Evolutionary conservation across 2,888 invertebrate species (phyloP).

Genomic region (Cryptophagus acutangulus): DNA sequence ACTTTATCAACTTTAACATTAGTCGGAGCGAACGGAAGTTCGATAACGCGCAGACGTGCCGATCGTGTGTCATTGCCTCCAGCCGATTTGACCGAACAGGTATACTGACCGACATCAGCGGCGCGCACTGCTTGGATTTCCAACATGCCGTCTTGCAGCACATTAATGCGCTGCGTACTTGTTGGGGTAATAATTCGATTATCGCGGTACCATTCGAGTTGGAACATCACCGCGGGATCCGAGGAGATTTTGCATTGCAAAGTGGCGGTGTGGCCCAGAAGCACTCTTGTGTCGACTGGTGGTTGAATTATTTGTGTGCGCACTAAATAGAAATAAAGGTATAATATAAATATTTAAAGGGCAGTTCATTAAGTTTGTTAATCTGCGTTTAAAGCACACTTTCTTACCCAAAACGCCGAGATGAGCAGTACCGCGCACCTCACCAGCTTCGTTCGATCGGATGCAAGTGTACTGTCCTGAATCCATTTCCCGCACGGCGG

Average conservation of each 20-base stretch:
- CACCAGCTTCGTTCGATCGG: constrained; percentile 85
- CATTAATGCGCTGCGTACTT: constrained; percentile 65
- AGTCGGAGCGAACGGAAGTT: constrained; percentile 89
- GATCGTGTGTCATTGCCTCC: constrained; percentile 90
- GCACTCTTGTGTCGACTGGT: constrained; percentile 85
- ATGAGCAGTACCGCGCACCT: constrained; percentile 74
- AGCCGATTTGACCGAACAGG: constrained; percentile 82
- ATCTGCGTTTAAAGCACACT: not conserved
- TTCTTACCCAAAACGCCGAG: constrained; percentile 74
- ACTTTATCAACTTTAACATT: constrained; percentile 73
- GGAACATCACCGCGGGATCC: constrained; percentile 81
- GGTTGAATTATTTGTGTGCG: constrained; percentile 91
- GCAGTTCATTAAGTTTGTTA: not conserved
- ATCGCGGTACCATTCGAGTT: constrained; percentile 85
- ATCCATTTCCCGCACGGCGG: constrained; percentile 76
- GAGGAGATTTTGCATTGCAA: constrained; percentile 92
- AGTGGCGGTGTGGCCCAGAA: constrained; percentile 88
- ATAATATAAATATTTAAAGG: not conserved
- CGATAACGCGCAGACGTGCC: constrained; percentile 83
- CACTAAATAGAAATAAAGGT: constrained; percentile 52
- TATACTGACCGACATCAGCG: constrained; percentile 90
- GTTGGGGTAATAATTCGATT: constrained; percentile 58
- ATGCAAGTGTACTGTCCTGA: constrained; percentile 87
- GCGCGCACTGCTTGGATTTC: constrained; percentile 85
- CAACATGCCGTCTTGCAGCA: constrained; percentile 77